Evolutionary conservation across 2,888 invertebrate genomes (phyloP), one percentile per base, ranked within the genome.

Genomic region (Hololepta plana): DNA sequence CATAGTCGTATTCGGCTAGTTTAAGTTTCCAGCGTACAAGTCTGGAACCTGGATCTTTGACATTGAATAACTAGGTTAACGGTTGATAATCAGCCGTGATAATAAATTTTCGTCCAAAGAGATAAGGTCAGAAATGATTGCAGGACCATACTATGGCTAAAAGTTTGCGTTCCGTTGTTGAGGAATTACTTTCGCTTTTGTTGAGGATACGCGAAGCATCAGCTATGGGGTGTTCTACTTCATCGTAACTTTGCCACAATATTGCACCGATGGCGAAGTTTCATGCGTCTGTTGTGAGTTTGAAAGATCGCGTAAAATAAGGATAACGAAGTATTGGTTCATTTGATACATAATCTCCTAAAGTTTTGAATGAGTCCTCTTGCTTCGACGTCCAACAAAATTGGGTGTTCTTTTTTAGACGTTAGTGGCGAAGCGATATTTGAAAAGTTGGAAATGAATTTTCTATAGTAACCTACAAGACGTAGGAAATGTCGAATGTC

Each of bases 391-490:
- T 15, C 22, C 27, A 28, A 7, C 15, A 6, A 16, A 27, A 27
- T 2, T n/a, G n/a, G 11, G 12, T 12, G 11, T 29, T 21, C 15
- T 25, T 31, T 13, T 28, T 31, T 28, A 31, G 17, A 9, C 5
- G 40, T 41, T 15, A 45, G 17, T 0, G 42, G 42, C 28, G 23
- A 24, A 10, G 24, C 28, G n/a, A 23, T 27, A 3, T 17, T 30
- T 2, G 23, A 23, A 16, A 24, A 30, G 10, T 27, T 17, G 2
- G 27, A n/a, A 9, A 30, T 30, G 14, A 30, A 30, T 16, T 20
- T 22, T 9, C 30, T 4, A 15, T 30, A 30, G 15, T 30, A 30
- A 6, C 17, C 22, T 2, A 25, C 16, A n/a, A 31, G 13, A 10
- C 28, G 28, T 10, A 28, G 12, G 13, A 31, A 28, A 7, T 22